Evolutionary conservation across 2,797 vertebrate genomes (phyloP), one percentile per base, ranked within the genome.

Genomic region (Sarcophilus harrisii): DNA sequence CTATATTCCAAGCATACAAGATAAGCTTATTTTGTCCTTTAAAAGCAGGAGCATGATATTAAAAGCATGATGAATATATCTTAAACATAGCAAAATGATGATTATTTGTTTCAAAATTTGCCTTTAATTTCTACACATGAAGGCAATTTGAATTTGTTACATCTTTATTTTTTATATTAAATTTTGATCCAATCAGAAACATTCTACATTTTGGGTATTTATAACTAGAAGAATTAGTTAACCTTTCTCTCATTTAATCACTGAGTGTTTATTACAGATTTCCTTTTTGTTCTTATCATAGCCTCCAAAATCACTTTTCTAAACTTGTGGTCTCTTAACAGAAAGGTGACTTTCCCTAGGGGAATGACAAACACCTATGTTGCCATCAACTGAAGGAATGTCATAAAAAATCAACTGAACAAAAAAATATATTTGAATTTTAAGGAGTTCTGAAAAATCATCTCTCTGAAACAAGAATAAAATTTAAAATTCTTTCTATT

Each of bases 391-490:
- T 32, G 32, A 95, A 95, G 90, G 60, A 73, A 27, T 89, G 58
- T 28, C 60, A 87, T 27, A 1, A 60, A 49, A 49, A 13, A 54
- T 58, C 13, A 58, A 29, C 54, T 55, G 54, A 30, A 13, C 24
- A 92, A 24, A 92, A 66, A 66, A 28, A 2, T 27, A 27, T 28
- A 21, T 90, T 92, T 38, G 55, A 90, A 93, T 94, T 94, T 93
- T 30, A 92, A 38, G 55, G 28, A 91, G 32, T 92, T 87, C n/a
- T 96, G 57, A 92, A 96, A 94, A 95, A 91, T 4, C 21, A 59
- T 49, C 54, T 93, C 87, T 58, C 62, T 90, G 12, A 95, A 91
- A 60, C 94, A 62, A 96, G n/a, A 93, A 89, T 90, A 95, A 90
- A 49, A 90, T 29, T 10, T 58, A 55, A 49, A 87, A 55, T 94